Conservation (phyloP, 1,140 invertebrate species). For the Trissolcus basalis region DNA sequence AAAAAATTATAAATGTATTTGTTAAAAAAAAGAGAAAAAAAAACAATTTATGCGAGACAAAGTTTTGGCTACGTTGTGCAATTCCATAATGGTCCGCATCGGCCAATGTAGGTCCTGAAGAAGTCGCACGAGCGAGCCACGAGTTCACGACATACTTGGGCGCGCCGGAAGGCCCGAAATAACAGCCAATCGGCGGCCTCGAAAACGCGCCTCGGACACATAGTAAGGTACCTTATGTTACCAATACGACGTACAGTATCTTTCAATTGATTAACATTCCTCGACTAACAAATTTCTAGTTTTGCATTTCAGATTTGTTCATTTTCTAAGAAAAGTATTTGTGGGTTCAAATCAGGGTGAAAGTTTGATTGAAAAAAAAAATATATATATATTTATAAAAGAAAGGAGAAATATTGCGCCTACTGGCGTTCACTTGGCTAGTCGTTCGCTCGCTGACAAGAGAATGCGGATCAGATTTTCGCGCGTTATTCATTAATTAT, state of each 20-base stretch:
- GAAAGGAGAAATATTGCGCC: slow-evolving; percentile 27
- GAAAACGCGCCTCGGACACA: slow-evolving; percentile 24
- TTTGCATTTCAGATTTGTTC: too few relatives aligned
- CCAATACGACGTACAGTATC: slow-evolving; percentile 37
- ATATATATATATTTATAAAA: too few relatives aligned
- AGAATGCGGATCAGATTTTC: not conserved
- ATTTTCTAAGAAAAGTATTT: too few relatives aligned
- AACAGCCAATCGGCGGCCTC: slow-evolving; percentile 52
- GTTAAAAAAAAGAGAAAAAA: not conserved
- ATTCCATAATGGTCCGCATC: slow-evolving; percentile 44
- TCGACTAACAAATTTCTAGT: not conserved
- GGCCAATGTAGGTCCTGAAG: slow-evolving; percentile 55
- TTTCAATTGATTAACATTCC: not conserved
- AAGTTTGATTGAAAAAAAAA: too few relatives aligned
- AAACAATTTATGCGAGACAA: too few relatives aligned
- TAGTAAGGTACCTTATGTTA: slow-evolving; percentile 39
- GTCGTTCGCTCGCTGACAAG: not conserved
- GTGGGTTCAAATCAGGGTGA: too few relatives aligned
- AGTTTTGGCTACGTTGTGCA: too few relatives aligned
- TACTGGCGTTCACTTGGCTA: slow-evolving; percentile 24
- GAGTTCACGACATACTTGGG: slow-evolving; percentile 62
- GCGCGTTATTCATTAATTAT: slow-evolving; percentile 34
- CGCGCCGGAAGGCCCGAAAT: slow-evolving; percentile 62
- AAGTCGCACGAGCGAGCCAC: slow-evolving; percentile 45
- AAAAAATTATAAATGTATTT: too few relatives aligned